Percentiles rank a stretch among this genome's conserved stretches.
Evolutionary conservation across 2,797 vertebrate genomes (phyloP).

Genomic region (Iguana delicatissima): DNA sequence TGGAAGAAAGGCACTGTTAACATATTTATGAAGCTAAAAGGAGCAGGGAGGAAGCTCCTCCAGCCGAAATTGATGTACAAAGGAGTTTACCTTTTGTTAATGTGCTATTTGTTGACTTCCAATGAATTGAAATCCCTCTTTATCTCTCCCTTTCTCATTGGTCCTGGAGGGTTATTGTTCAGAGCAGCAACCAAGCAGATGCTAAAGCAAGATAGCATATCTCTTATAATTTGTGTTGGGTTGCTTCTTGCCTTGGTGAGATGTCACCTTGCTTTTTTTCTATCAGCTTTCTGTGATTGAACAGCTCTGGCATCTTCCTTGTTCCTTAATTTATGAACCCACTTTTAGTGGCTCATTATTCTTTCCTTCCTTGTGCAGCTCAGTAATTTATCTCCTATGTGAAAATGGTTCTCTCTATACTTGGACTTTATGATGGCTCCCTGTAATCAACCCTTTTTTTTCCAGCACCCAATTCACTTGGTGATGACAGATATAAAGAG

Average conservation of each 20-base stretch:
- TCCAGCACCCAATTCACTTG: neutral
- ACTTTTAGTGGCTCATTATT: neutral
- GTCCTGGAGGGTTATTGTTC: neutral
- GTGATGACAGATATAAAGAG: neutral
- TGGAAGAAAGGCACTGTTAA: neutral
- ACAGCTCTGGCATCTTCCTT: neutral
- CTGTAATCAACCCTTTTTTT: neutral
- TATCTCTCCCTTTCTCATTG: neutral
- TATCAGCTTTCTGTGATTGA: neutral
- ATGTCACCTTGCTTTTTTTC: neutral
- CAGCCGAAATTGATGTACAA: neutral
- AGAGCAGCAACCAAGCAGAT: neutral
- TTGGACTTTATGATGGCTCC: neutral
- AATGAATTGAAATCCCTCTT: neutral
- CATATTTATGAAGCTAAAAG: constrained; percentile 23
- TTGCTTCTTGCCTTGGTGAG: neutral
- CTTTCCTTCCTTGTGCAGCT: neutral
- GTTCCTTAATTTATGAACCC: neutral
- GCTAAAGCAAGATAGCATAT: neutral
- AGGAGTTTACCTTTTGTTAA: neutral
- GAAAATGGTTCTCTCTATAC: neutral
- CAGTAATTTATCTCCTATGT: neutral
- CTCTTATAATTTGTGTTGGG: neutral
- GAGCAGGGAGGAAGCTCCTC: neutral
- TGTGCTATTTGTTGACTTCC: neutral